A percentile compares a stretch with the other conserved stretches of the same genome.
Evolutionary conservation across 2,113 vertebrate species (phyloP).

Genomic region (Tupaia chinensis): DNA sequence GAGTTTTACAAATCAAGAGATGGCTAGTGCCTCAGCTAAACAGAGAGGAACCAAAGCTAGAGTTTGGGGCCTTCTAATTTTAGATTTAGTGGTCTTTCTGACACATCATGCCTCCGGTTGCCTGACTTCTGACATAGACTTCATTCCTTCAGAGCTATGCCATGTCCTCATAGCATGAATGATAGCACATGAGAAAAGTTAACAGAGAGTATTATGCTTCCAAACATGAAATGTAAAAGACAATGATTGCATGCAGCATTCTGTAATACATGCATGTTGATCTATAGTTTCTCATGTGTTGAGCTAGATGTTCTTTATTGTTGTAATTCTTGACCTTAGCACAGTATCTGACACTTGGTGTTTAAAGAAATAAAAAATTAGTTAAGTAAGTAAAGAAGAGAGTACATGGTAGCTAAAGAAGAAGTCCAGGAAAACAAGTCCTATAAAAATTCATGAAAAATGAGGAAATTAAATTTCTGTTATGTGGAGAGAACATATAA

Average conservation of each 20-base stretch:
- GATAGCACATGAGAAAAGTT: neutral
- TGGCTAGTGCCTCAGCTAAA: neutral
- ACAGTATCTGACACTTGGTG: neutral
- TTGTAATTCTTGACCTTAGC: too few species aligned
- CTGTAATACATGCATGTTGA: accelerated
- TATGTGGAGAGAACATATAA: neutral
- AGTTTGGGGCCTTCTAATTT: neutral
- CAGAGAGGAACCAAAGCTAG: neutral
- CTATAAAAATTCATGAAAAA: neutral
- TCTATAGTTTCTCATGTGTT: neutral
- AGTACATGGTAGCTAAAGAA: neutral
- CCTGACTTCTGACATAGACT: neutral
- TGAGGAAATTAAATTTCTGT: neutral
- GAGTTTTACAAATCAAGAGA: neutral
- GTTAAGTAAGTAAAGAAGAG: neutral
- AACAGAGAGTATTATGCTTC: neutral
- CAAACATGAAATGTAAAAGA: neutral
- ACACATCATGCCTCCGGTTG: neutral
- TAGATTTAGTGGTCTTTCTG: neutral
- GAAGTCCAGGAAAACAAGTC: neutral
- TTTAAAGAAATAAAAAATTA: slow-evolving; percentile 3
- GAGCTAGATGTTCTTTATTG: neutral
- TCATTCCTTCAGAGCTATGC: neutral
- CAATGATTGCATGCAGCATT: neutral
- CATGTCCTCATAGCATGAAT: neutral